Conservation (phyloP, 2,113 vertebrate genomes). For the cat (Felis catus) region F.catus_Fca126_mat1.0 CM031419.1:4589001-4589500, state of each 20-base stretch:
- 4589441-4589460: conserved; percentile 67
- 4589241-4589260: conserved; percentile 74
- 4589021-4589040: conserved; percentile 83
- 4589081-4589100: conserved; percentile 75
- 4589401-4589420: conserved; percentile 57
- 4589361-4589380: conserved; percentile 70
- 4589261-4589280: conserved; percentile 80
- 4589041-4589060: conserved; percentile 77
- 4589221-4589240: conserved; percentile 22
- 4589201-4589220: conserved; percentile 58
- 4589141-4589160: conserved; percentile 81
- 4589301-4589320: conserved; percentile 85
- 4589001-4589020: conserved; percentile 78
- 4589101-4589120: conserved; percentile 80
- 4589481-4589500: conserved; percentile 66
- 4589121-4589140: conserved; percentile 67
- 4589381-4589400: conserved; percentile 55
- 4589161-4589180: conserved; percentile 73
- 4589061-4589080: conserved; percentile 77
- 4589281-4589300: conserved; percentile 86
- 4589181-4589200: conserved; percentile 77
- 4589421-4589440: conserved; percentile 66
- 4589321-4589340: conserved; percentile 83
- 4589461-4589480: conserved; percentile 73
- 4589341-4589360: conserved; percentile 80